A percentile compares a stretch with the other conserved stretches of the same genome.
These are phyloP conservation scores for Apis dorsata DNA, from an alignment of 1,140 invertebrate species.

Conservation along the genomic window DNA sequence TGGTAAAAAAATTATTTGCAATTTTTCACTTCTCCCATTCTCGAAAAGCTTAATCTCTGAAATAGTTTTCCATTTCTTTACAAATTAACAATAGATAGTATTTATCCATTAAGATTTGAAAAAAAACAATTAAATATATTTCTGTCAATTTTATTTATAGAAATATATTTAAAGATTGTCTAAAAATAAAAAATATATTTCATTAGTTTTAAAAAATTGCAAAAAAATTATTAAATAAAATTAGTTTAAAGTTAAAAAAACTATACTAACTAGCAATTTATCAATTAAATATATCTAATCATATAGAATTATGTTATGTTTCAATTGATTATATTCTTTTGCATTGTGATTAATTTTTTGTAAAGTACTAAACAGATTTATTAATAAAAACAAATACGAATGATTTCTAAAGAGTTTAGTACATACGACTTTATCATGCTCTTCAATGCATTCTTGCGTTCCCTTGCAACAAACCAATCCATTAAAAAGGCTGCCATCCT, in stretches of 20 bases:
- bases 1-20: constrained; percentile 35
- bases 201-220: not conserved
- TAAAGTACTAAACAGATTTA: not conserved
- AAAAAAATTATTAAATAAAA: constrained; percentile 9
- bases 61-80: not conserved
- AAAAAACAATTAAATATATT: constrained; percentile 16
- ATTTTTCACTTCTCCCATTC: not conserved
- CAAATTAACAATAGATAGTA: not conserved
- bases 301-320: not conserved
- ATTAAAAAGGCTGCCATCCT: constrained; percentile 98
- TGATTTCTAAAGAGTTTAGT: constrained; percentile 54
- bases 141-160: not conserved
- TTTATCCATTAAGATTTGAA: not conserved
- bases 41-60: not conserved
- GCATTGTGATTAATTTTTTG: not conserved
- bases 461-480: constrained; percentile 97
- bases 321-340: constrained; percentile 11
- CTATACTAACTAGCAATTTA: not conserved
- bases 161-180: constrained; percentile 32
- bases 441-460: constrained; percentile 94
- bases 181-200: not conserved
- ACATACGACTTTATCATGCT: constrained; percentile 97
- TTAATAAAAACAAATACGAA: not conserved
- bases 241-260: not conserved
- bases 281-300: constrained; percentile 9